Percentiles rank a stretch among this genome's conserved stretches.
Evolutionary conservation across 2,888 invertebrate species (phyloP).

Genomic region (Megaustenia siamemsis): DNA sequence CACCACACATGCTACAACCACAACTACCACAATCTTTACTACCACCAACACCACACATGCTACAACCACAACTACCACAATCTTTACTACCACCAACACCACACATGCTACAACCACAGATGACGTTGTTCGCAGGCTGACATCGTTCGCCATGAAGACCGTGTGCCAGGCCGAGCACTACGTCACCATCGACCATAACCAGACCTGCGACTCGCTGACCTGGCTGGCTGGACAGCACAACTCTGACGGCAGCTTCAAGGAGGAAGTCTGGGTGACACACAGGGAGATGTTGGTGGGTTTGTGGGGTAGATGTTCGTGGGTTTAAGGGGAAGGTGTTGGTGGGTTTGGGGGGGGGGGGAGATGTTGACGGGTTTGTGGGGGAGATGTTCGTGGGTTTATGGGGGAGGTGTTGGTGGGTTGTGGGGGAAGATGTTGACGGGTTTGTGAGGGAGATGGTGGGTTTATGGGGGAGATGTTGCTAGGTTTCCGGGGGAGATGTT

Average conservation of each 20-base stretch:
- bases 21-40: too few relatives aligned
- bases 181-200: slow-evolving; percentile 62
- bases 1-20: too few relatives aligned
- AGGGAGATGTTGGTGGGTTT: slow-evolving; percentile 67
- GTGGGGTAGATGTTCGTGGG: background rate
- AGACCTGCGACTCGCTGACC: slow-evolving; percentile 61
- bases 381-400: background rate
- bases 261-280: slow-evolving; percentile 63
- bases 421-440: background rate
- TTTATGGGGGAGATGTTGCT: background rate
- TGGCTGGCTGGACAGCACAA: slow-evolving; percentile 63
- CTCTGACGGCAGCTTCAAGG: slow-evolving; percentile 62
- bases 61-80: too few relatives aligned
- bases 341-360: background rate
- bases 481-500: background rate
- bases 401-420: background rate
- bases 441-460: background rate
- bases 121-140: slow-evolving; percentile 60
- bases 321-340: background rate
- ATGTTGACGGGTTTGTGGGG: background rate
- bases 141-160: slow-evolving; percentile 68
- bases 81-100: too few relatives aligned
- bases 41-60: too few relatives aligned
- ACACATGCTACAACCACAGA: too few relatives aligned
- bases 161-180: slow-evolving; percentile 65